These are phyloP conservation scores for Parnassius apollo DNA, from an alignment of 2,888 invertebrate species.

Conservation along the genomic window DNA sequence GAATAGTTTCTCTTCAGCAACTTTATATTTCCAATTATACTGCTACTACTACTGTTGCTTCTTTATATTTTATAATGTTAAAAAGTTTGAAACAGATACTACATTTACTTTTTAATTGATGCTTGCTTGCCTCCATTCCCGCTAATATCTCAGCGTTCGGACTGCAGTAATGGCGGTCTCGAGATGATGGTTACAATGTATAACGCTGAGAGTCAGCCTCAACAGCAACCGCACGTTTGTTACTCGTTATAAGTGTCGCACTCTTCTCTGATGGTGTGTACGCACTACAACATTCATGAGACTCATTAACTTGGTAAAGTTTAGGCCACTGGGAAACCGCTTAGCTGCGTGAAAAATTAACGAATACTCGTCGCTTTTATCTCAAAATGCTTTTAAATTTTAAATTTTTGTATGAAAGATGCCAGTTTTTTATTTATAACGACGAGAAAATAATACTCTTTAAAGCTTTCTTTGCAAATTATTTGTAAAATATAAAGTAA, in stretches of 20 bases:
- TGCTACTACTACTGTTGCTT: no score
- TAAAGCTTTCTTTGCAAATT: background rate
- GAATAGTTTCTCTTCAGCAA: no score
- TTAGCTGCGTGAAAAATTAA: conserved; percentile 12
- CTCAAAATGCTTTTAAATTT: conserved; percentile 16
- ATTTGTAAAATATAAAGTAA: no score
- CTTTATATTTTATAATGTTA: no score
- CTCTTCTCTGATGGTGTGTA: conserved; percentile 5
- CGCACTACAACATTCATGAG: conserved; percentile 17
- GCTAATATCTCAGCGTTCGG: conserved; percentile 9
- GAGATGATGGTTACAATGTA: conserved; percentile 35
- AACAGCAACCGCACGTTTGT: conserved; percentile 10
- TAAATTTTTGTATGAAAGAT: conserved; percentile 1
- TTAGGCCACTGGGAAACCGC: conserved; percentile 3
- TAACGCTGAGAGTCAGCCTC: conserved; percentile 28
- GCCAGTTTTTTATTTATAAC: background rate
- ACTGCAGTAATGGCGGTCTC: conserved; percentile 30
- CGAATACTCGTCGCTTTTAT: background rate
- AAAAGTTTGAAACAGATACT: no score
- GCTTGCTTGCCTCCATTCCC: conserved; percentile 6
- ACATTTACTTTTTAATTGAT: no score
- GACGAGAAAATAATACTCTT: conserved; percentile 1
- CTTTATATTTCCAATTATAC: no score
- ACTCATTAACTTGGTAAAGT: conserved; percentile 16
- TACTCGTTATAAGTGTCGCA: conserved; percentile 9